A percentile compares a stretch with the other conserved stretches of the same genome.
phyloP scores from a whole-genome alignment of 2,888 invertebrate species.

The Polyommatus icarus region DNA sequence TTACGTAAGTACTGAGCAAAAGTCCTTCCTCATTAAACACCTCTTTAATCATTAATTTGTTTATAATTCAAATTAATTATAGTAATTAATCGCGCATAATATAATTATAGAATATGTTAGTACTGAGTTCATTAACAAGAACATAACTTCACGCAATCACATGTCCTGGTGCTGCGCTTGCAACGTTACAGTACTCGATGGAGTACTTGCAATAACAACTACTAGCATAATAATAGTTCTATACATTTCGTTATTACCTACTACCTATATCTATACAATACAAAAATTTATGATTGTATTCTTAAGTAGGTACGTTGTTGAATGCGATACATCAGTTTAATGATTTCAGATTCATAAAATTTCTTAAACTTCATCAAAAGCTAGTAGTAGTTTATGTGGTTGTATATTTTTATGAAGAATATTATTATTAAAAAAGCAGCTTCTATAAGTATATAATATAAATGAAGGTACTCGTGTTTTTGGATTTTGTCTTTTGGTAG shows the following conservation, averaged over 20 bases:
- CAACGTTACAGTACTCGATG: conserved; percentile 32
- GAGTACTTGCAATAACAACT: not conserved
- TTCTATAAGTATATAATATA: too few species aligned
- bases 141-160: conserved; percentile 31
- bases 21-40: not conserved
- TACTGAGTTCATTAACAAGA: conserved; percentile 30
- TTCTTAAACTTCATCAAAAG: too few species aligned
- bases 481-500: too few species aligned
- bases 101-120: conserved; percentile 29
- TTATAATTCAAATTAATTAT: conserved; percentile 23
- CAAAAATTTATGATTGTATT: too few species aligned
- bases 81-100: conserved; percentile 22
- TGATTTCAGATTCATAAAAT: too few species aligned
- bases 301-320: too few species aligned
- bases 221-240: not conserved
- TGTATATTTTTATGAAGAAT: too few species aligned
- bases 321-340: too few species aligned
- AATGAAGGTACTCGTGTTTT: too few species aligned
- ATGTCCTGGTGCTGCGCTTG: conserved; percentile 49
- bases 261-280: too few species aligned
- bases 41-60: conserved; percentile 11
- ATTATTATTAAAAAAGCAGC: too few species aligned
- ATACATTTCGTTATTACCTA: not conserved
- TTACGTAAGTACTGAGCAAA: not conserved
- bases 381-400: too few species aligned